These are phyloP conservation scores for Melanogrammus aeglefinus DNA, from an alignment of 2,797 vertebrate genomes.

Conservation along the genomic window DNA sequence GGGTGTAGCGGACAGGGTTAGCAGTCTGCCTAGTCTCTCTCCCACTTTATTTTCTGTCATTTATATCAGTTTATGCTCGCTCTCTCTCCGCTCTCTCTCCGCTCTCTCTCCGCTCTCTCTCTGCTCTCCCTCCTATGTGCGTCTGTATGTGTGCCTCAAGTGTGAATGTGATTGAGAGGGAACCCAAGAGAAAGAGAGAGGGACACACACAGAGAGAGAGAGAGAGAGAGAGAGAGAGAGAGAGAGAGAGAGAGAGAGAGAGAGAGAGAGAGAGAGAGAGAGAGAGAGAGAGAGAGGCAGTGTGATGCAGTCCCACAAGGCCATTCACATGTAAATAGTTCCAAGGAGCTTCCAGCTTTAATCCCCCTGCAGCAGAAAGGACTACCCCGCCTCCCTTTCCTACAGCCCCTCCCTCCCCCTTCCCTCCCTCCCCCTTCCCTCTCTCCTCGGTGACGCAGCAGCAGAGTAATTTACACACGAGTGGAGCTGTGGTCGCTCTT, in stretches of 20 bases:
- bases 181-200: conserved; percentile 15
- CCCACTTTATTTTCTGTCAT: conserved; percentile 13
- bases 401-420: conserved; percentile 6
- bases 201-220: not conserved
- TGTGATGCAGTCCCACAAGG: conserved; percentile 54
- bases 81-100: not conserved
- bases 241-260: conserved; percentile 19
- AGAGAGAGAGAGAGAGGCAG: conserved; percentile 10
- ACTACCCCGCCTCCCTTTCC: conserved; percentile 3
- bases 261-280: conserved; percentile 6
- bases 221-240: conserved; percentile 28
- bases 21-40: conserved; percentile 21
- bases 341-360: conserved; percentile 72
- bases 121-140: not conserved
- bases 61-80: not conserved
- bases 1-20: not conserved
- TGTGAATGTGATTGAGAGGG: conserved; percentile 32
- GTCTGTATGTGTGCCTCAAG: not conserved
- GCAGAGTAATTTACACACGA: conserved; percentile 35
- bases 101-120: not conserved
- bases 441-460: too few species aligned
- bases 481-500: conserved; percentile 36
- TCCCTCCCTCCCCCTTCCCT: not conserved
- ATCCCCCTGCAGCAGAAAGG: conserved; percentile 64
- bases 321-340: conserved; percentile 78